Percentiles rank a stretch among this genome's conserved stretches.
These are phyloP conservation scores for Heliopora coerulea DNA, from an alignment of 92 coral and sea anemone genomes.

Conservation along the genomic window DNA sequence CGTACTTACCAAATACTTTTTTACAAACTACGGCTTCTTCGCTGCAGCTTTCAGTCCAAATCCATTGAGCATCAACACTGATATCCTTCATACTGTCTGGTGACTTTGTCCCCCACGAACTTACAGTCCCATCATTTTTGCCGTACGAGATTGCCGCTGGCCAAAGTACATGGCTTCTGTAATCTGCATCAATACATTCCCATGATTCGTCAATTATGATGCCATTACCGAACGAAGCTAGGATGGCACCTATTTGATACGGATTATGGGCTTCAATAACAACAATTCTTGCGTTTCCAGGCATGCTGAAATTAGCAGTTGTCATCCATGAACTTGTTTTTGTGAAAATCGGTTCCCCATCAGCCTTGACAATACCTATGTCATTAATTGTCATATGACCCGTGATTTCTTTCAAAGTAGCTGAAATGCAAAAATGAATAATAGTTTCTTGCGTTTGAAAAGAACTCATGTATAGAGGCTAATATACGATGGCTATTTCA, in stretches of 20 bases:
- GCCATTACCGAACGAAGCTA: slow-evolving; percentile 19
- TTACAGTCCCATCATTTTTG: neutral
- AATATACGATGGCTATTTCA: too few species aligned
- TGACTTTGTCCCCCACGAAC: neutral
- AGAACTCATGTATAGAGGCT: too few species aligned
- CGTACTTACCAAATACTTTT: neutral
- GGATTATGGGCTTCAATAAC: neutral
- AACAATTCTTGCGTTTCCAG: neutral
- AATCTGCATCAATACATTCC: neutral
- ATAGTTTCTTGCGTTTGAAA: too few species aligned
- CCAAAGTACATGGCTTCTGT: neutral
- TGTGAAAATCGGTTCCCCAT: neutral
- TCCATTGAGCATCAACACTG: neutral
- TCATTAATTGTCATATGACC: neutral
- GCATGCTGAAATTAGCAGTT: neutral
- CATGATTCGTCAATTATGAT: neutral
- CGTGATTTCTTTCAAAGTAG: too few species aligned
- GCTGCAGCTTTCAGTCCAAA: neutral
- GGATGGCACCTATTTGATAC: neutral
- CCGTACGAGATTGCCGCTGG: neutral
- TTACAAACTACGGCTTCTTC: neutral
- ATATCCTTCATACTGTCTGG: neutral
- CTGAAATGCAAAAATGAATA: too few species aligned
- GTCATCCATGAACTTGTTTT: neutral
- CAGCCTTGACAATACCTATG: neutral